Evolutionary conservation across 2,797 vertebrate genomes (phyloP).

Genomic region (Platalea minor): DNA sequence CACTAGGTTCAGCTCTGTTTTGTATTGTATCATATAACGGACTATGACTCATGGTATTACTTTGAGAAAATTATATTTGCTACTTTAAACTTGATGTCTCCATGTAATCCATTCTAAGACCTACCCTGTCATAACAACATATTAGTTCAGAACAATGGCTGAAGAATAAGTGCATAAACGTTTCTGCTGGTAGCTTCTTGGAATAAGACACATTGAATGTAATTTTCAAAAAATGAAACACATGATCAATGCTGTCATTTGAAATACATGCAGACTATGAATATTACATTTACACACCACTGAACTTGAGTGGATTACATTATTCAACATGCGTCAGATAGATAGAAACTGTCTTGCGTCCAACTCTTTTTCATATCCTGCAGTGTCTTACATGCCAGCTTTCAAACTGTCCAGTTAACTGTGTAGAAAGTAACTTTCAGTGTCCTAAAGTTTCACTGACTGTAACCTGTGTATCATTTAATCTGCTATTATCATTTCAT

Average conservation of each 20-base stretch:
- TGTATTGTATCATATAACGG: neutral
- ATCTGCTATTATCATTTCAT: neutral
- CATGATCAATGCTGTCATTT: neutral
- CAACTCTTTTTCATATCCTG: neutral
- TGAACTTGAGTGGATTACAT: neutral
- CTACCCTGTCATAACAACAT: neutral
- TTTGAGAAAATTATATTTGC: constrained; percentile 4
- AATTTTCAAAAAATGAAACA: neutral
- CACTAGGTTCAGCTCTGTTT: neutral
- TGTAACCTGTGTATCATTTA: neutral
- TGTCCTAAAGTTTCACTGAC: neutral
- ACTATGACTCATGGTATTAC: neutral
- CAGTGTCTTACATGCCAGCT: neutral
- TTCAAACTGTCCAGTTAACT: neutral
- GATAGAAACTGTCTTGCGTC: neutral
- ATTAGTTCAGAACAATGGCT: neutral
- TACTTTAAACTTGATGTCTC: neutral
- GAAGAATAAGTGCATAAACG: neutral
- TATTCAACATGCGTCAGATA: accelerated
- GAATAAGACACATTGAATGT: neutral
- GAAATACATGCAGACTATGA: neutral
- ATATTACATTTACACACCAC: neutral
- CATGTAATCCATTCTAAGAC: neutral
- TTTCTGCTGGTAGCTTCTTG: neutral
- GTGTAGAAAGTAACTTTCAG: neutral